phyloP scores from a whole-genome alignment of 1,140 invertebrate genomes.

The Anadara kagoshimensis region DNA sequence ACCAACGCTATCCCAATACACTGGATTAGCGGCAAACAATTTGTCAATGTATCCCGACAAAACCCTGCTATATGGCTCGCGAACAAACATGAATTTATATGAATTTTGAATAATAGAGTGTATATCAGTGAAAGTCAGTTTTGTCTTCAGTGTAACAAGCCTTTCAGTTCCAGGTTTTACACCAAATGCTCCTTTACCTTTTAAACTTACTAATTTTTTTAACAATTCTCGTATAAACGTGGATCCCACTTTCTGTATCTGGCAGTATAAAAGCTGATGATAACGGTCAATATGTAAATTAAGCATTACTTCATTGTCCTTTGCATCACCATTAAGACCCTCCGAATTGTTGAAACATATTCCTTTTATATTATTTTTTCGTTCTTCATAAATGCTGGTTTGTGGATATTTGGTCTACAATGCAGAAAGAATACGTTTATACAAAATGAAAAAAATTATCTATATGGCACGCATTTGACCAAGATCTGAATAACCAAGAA shows the following conservation, averaged over 20 bases:
- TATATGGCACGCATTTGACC: too few species aligned
- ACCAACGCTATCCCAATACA: slow-evolving; percentile 33
- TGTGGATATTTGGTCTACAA: too few species aligned
- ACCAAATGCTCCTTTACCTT: background rate
- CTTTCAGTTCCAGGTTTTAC: background rate
- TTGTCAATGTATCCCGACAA: slow-evolving; percentile 48
- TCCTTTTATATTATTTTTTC: too few species aligned
- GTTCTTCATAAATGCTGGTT: too few species aligned
- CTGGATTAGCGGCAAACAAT: slow-evolving; percentile 32
- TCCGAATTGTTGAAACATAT: background rate
- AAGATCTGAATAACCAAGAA: too few species aligned
- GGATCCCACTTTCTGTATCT: slow-evolving; percentile 41
- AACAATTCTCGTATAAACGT: slow-evolving; percentile 35
- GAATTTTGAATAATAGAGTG: slow-evolving; percentile 19
- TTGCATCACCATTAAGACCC: slow-evolving; percentile 2
- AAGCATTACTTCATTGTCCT: background rate
- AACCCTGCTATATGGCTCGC: slow-evolving; percentile 40
- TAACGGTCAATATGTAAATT: slow-evolving; percentile 18
- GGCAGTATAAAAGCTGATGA: slow-evolving; percentile 31
- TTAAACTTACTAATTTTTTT: background rate
- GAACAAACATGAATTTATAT: slow-evolving; percentile 42
- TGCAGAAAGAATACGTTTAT: too few species aligned
- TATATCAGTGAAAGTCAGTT: slow-evolving; percentile 14
- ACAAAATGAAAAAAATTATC: too few species aligned
- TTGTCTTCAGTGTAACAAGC: background rate